Evolutionary conservation across 1,140 invertebrate genomes (phyloP).

Genomic region (Babylonia areolata): DNA sequence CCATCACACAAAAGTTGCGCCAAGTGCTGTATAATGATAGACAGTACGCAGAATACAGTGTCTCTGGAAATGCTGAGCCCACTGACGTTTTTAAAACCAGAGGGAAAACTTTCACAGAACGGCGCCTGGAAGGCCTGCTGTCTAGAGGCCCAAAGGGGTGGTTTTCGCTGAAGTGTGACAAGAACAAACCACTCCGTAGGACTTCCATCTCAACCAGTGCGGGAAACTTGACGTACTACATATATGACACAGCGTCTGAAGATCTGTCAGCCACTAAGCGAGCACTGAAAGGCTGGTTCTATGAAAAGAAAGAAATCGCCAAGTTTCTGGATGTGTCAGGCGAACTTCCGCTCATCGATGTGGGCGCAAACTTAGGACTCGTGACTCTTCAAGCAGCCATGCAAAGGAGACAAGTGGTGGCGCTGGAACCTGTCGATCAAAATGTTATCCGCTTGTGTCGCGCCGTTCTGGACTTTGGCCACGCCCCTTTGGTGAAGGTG

Average conservation of each 20-base stretch:
- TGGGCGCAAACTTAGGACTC: constrained; percentile 50
- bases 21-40: too few relatives aligned
- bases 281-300: neutral
- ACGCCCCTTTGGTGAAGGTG: neutral
- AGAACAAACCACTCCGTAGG: neutral
- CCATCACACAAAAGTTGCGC: too few relatives aligned
- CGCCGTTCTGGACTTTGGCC: constrained; percentile 32
- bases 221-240: neutral
- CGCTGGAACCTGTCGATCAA: constrained; percentile 44
- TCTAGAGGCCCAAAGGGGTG: neutral
- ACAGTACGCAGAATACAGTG: too few relatives aligned
- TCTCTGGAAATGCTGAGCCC: too few relatives aligned
- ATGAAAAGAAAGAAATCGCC: neutral
- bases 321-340: neutral
- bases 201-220: neutral
- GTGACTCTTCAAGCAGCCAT: constrained; percentile 44
- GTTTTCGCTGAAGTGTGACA: neutral
- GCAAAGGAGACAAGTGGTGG: constrained; percentile 37
- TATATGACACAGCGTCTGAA: neutral
- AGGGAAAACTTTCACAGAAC: too few relatives aligned
- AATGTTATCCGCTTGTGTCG: constrained; percentile 48
- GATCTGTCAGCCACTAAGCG: neutral
- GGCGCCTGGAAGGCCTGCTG: too few relatives aligned
- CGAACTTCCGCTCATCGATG: constrained; percentile 42
- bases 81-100: too few relatives aligned